Percentiles rank a stretch among this genome's conserved stretches.
phyloP scores from a whole-genome alignment of 2,888 invertebrate species.

The Ochropleura plecta region DNA sequence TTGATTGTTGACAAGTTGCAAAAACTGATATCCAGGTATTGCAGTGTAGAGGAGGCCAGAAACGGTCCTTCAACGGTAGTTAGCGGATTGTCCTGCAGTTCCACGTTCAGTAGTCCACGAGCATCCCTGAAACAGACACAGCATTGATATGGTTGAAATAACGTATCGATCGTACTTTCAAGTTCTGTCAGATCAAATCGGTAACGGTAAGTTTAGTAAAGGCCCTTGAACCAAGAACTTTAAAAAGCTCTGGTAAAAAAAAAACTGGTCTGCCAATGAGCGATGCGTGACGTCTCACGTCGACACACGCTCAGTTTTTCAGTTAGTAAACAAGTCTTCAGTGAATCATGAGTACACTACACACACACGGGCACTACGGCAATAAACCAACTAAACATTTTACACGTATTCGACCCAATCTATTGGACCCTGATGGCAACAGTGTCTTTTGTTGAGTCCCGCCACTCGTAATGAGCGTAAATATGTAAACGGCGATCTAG shows the following conservation, averaged over 20 bases:
- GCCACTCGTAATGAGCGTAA: slow-evolving; percentile 57
- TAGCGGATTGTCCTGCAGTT: slow-evolving; percentile 93
- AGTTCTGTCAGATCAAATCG: background rate
- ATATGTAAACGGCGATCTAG: slow-evolving; percentile 69
- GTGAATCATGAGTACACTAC: slow-evolving; percentile 38
- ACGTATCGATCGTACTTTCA: background rate
- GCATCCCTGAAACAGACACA: slow-evolving; percentile 90
- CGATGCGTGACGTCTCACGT: slow-evolving; percentile 11
- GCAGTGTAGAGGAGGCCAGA: slow-evolving; percentile 91
- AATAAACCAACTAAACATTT: slow-evolving; percentile 27
- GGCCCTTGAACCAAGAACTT: slow-evolving; percentile 12
- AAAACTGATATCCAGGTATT: slow-evolving; percentile 92
- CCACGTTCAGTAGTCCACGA: slow-evolving; percentile 92
- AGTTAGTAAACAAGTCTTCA: slow-evolving; percentile 21
- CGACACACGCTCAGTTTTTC: background rate
- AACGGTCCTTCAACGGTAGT: slow-evolving; percentile 92
- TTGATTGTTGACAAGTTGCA: slow-evolving; percentile 91
- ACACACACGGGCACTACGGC: background rate
- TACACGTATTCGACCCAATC: slow-evolving; percentile 40
- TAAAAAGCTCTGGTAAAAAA: background rate
- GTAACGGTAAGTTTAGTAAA: background rate
- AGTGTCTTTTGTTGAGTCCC: slow-evolving; percentile 38
- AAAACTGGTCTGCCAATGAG: slow-evolving; percentile 1
- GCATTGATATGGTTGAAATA: slow-evolving; percentile 22
- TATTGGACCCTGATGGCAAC: slow-evolving; percentile 43